Evolutionary conservation across 2,888 invertebrate genomes (phyloP), one percentile per base, ranked within the genome.

Genomic region (Rotaria sp.): DNA sequence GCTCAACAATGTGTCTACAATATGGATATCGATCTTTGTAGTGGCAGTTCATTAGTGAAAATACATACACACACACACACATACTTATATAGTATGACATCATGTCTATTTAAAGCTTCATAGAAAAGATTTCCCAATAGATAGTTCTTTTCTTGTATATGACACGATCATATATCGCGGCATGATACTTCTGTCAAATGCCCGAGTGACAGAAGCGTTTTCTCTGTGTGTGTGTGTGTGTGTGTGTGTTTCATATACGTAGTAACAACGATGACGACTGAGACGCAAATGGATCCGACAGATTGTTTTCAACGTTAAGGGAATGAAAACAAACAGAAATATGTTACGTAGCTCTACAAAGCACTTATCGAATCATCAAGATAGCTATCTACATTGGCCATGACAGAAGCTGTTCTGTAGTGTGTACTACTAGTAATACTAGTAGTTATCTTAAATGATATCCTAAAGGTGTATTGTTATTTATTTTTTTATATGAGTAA

Each of bases 231-330:
- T 55, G 8, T 48, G 7, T 45, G 7, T 45, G 7, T 55, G 26
- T 55, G 26, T 55, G 8, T 55, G 21, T 55, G 26, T 55, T 55
- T 26, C 57, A 57, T 57, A 26, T 57, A n/a, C 8, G 57, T n/a
- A 11, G n/a, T 57, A 11, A 57, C 57, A 57, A 57, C 13, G 57
- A 57, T 57, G 57, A 57, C n/a, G 26, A 57, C 57, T 57, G 57
- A 57, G 57, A 57, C 2, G 57, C n/a, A 57, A 57, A 57, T 57
- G n/a, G 57, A 57, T 57, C 57, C n/a, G 57, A 57, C n/a, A 57
- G 57, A 57, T 57, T 57, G 57, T 57, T 57, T 57, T 57, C 57
- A 57, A 57, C 57, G 57, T 57, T 57, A 57, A 57, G 57, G n/a
- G n/a, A 57, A 57, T 30, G 57, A 57, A 57, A 57, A 57, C n/a